These are phyloP conservation scores for Anastatus disparis DNA, from an alignment of 1,140 invertebrate species.

Conservation along the genomic window DNA sequence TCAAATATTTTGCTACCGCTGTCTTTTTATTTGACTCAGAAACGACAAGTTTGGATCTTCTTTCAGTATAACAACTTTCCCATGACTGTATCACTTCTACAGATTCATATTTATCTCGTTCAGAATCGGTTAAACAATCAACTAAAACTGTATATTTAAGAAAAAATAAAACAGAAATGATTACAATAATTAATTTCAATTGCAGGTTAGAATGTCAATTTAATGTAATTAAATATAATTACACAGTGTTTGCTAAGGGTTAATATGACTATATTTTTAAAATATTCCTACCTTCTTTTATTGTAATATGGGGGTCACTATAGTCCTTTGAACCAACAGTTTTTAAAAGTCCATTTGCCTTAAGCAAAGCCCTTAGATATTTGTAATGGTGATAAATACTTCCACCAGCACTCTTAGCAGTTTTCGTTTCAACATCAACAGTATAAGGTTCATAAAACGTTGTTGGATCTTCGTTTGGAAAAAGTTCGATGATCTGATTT, in stretches of 20 bases:
- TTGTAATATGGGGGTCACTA: background rate
- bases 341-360: background rate
- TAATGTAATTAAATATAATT: no score
- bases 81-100: background rate
- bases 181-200: background rate
- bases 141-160: background rate
- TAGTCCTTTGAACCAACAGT: background rate
- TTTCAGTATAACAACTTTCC: background rate
- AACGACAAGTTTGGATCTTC: background rate
- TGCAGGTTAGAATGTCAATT: background rate
- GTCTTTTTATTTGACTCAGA: background rate
- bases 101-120: background rate
- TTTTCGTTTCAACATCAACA: background rate
- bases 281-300: background rate
- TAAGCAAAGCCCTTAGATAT: background rate
- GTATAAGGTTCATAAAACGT: background rate
- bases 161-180: background rate
- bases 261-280: no score
- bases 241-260: no score
- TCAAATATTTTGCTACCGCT: slow-evolving; percentile 1
- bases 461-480: background rate
- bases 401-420: background rate
- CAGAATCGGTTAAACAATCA: background rate
- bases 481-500: background rate
- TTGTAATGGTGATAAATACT: background rate